phyloP scores from a whole-genome alignment of 2,797 vertebrate species.

The Somateria mollissima region DNA sequence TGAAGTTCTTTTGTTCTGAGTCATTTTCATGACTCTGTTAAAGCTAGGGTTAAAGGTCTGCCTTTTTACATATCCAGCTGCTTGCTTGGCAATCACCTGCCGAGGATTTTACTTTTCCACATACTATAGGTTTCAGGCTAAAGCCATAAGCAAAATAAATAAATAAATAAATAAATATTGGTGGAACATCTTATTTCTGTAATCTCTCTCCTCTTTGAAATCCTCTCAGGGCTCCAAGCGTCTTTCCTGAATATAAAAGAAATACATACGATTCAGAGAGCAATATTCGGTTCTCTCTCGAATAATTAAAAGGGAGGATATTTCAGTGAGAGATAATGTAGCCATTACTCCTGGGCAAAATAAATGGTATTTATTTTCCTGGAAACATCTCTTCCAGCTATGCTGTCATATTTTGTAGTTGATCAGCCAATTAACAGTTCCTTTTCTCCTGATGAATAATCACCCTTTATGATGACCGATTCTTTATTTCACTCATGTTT shows the following conservation, averaged over 20 bases:
- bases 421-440: neutral
- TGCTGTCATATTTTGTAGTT: neutral
- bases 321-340: neutral
- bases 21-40: neutral
- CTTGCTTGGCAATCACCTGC: neutral
- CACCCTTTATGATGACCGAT: neutral
- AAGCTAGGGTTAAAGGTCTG: neutral
- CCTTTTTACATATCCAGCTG: neutral
- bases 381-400: neutral
- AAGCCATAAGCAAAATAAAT: neutral
- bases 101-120: neutral
- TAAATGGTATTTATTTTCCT: neutral
- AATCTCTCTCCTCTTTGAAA: neutral
- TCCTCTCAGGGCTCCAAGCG: neutral
- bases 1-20: neutral
- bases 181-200: neutral
- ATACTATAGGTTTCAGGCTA: neutral
- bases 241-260: neutral
- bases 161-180: neutral
- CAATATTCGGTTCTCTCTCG: neutral
- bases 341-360: neutral
- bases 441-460: neutral
- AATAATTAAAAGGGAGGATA: neutral
- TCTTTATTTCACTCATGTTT: neutral
- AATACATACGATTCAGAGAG: neutral